Percentiles rank a stretch among this genome's conserved stretches.
phyloP scores from a whole-genome alignment of 2,113 vertebrate genomes.

The Blennius ocellaris region DNA sequence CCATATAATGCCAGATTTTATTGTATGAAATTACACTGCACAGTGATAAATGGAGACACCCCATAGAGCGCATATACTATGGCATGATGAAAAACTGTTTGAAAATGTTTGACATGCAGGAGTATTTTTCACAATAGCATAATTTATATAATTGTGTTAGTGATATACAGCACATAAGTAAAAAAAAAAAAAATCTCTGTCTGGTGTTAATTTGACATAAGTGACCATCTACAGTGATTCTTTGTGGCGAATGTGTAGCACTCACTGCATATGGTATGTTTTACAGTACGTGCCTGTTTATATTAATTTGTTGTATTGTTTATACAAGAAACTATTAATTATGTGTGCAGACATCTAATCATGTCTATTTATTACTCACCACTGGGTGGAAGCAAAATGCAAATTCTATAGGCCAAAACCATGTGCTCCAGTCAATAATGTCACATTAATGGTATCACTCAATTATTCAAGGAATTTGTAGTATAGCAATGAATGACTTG shows the following conservation, averaged over 20 bases:
- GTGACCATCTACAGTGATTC: slow-evolving; percentile 46
- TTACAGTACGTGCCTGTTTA: neutral
- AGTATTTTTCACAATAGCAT: slow-evolving; percentile 13
- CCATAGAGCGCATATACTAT: slow-evolving; percentile 37
- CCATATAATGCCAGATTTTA: slow-evolving; percentile 25
- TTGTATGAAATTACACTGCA: slow-evolving; percentile 21
- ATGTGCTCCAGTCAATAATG: no score
- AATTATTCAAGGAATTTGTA: no score
- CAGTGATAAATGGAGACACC: slow-evolving; percentile 38
- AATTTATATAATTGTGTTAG: slow-evolving; percentile 12
- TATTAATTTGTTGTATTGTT: slow-evolving; percentile 7
- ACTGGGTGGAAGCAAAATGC: slow-evolving; percentile 9
- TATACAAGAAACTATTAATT: neutral
- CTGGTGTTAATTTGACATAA: slow-evolving; percentile 35
- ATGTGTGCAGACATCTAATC: neutral
- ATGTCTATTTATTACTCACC: neutral
- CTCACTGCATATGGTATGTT: neutral
- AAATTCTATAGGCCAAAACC: no score
- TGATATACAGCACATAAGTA: slow-evolving; percentile 14
- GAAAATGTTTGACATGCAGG: neutral
- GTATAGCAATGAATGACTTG: neutral
- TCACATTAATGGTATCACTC: no score
- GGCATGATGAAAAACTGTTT: slow-evolving; percentile 14
- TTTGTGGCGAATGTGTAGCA: neutral
- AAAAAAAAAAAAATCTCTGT: slow-evolving; percentile 16